Evolutionary conservation across 2,113 vertebrate species (phyloP).

Genomic region (Phycodurus eques): DNA sequence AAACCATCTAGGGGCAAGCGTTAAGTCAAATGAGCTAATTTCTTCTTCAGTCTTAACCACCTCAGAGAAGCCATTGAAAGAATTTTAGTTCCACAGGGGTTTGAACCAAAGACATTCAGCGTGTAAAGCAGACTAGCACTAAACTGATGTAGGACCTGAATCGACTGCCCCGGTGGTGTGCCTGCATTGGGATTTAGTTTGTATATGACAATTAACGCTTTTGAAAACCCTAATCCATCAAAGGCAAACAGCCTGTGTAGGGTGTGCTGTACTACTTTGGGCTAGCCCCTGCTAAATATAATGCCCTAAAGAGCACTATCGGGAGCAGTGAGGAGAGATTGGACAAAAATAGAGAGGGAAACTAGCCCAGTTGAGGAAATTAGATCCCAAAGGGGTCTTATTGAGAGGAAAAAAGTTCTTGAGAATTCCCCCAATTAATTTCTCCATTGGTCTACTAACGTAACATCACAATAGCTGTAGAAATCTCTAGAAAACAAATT

Average conservation of each 20-base stretch:
- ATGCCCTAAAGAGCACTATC: slow-evolving; percentile 48
- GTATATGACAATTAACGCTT: background rate
- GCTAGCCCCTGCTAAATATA: slow-evolving; percentile 46
- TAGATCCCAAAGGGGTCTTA: slow-evolving; percentile 36
- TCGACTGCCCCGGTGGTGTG: background rate
- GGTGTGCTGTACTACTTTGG: slow-evolving; percentile 41
- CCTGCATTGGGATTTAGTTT: background rate
- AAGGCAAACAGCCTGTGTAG: slow-evolving; percentile 24
- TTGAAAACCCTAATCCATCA: slow-evolving; percentile 4
- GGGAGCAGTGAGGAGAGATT: slow-evolving; percentile 39
- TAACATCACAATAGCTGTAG: slow-evolving; percentile 47
- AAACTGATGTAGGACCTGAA: background rate
- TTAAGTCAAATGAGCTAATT: background rate
- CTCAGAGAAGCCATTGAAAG: background rate
- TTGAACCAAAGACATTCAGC: background rate
- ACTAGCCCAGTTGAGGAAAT: slow-evolving; percentile 39
- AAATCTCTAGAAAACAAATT: slow-evolving; percentile 44
- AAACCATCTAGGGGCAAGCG: too few species aligned
- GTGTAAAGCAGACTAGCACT: background rate
- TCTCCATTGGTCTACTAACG: slow-evolving; percentile 40
- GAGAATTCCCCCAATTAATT: slow-evolving; percentile 54
- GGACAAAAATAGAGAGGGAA: slow-evolving; percentile 25
- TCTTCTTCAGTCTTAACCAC: background rate
- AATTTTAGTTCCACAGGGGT: background rate
- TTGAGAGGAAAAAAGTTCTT: slow-evolving; percentile 43